phyloP scores from a whole-genome alignment of 2,888 invertebrate genomes.

The Linnaemya tessellans region DNA sequence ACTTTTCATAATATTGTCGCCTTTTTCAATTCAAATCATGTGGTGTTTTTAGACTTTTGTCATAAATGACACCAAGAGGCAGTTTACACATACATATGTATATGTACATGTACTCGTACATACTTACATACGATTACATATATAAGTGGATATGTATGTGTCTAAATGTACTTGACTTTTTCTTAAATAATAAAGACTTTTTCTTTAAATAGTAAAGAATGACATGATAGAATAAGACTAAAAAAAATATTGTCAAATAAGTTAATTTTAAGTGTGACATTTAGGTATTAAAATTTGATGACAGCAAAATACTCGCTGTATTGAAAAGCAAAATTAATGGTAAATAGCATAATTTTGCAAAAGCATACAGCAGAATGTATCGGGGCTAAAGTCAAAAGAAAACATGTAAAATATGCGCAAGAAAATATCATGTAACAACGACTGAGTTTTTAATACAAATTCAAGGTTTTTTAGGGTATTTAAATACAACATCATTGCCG shows the following conservation, averaged over 20 bases:
- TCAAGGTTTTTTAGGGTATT: conserved; percentile 57
- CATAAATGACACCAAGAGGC: not conserved
- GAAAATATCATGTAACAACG: not conserved
- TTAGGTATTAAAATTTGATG: conserved; percentile 24
- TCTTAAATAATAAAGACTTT: no score
- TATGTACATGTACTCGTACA: no score
- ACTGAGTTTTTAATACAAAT: conserved; percentile 54
- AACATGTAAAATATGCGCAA: conserved; percentile 22
- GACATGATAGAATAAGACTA: not conserved
- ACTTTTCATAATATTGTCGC: not conserved
- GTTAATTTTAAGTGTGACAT: conserved; percentile 43
- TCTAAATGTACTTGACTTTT: not conserved
- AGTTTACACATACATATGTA: no score
- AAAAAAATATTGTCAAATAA: not conserved
- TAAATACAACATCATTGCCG: conserved; percentile 20
- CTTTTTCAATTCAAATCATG: not conserved
- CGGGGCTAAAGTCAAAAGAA: conserved; percentile 11
- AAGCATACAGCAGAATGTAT: conserved; percentile 5
- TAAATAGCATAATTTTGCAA: conserved; percentile 41
- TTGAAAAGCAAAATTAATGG: conserved; percentile 19
- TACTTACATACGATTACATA: no score
- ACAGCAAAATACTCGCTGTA: not conserved
- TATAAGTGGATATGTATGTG: no score
- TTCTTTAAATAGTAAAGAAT: not conserved
- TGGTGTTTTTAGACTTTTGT: not conserved